Base-by-base conservation (phyloP, 2,113 vertebrate species). In the Dermatemys mawii region DNA sequence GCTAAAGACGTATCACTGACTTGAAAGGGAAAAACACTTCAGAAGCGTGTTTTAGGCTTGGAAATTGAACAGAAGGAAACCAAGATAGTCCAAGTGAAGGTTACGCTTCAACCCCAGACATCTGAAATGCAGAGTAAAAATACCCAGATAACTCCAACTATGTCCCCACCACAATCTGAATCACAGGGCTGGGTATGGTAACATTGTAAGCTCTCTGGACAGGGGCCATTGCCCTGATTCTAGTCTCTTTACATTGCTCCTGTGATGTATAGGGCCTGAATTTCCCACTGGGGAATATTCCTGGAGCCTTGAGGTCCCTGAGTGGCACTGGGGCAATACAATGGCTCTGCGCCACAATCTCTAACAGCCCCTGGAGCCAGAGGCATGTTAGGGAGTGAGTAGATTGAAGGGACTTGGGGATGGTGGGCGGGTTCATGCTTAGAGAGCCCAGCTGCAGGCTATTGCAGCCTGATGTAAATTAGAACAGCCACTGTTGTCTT, bases 341-440 rank as follows among this genome's bases (percentile, higher is more conserved):
- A 44, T 75, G 38, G 70, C 70, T 44, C 22, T 75, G 24, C 11
- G 22, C 22, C 70, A 75, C 70, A 41, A 32, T 38, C 67, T 4
- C n/a, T 41, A 73, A 75, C 5, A 50, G 29, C 8, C 83, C n/a
- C 57, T 17, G 67, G 0, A 0, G 49, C n/a, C 63, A 38, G 29
- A 79, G 5, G 7, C 2, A 1, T 5, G 4, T 54, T 51, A 87
- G 86, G 54, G 55, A 55, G 51, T 29, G 38, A 54, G 78, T 1
- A 53, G 44, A 14, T 24, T 32, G 35, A 19, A 6, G 48, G 38
- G 53, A 48, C 0, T 14, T 4, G 50, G 78, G 4, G 27, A n/a
- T 29, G 3, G 70, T 0, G 41, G 41, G 13, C 13, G 6, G 12
- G 67, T 3, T 4, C 1, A 3, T 4, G 8, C 19, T 22, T 70